Percentiles rank a stretch among this genome's conserved stretches.
phyloP scores from a whole-genome alignment of 2,888 invertebrate species.

The Dicyrtoma fusca region DNA sequence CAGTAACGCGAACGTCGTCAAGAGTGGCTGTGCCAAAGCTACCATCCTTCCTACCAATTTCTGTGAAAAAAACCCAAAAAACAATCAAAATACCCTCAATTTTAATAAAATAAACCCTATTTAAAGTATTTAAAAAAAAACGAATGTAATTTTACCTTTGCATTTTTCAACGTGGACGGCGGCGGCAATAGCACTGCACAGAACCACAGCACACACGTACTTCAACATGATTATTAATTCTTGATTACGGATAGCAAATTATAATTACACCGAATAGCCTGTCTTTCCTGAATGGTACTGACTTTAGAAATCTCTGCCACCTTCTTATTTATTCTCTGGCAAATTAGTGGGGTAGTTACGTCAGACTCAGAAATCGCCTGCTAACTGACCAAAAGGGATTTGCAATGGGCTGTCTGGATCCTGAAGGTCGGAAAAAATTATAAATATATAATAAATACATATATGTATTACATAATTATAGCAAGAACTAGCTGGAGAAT shows the following conservation, averaged over 20 bases:
- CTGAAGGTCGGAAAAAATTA: too few species aligned
- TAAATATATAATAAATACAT: too few species aligned
- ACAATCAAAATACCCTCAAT: too few species aligned
- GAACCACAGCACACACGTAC: slow-evolving; percentile 36
- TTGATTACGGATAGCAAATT: slow-evolving; percentile 5
- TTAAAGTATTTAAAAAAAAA: too few species aligned
- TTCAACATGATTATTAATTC: slow-evolving; percentile 43
- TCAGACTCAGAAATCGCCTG: too few species aligned
- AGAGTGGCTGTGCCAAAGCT: slow-evolving; percentile 59
- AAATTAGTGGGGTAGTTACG: not conserved
- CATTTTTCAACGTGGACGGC: slow-evolving; percentile 54
- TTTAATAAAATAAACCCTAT: too few species aligned
- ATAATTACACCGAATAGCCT: not conserved
- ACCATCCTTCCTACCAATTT: slow-evolving; percentile 48
- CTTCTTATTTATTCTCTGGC: slow-evolving; percentile 28
- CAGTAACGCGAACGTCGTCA: slow-evolving; percentile 66
- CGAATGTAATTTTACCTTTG: too few species aligned
- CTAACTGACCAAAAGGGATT: too few species aligned
- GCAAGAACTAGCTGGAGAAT: too few species aligned
- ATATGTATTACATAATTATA: too few species aligned
- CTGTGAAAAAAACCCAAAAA: too few species aligned
- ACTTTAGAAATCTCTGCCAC: not conserved
- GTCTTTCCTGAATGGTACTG: slow-evolving; percentile 4
- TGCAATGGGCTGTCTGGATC: too few species aligned
- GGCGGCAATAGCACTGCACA: slow-evolving; percentile 39